phyloP scores from a whole-genome alignment of 2,113 vertebrate species.

The Noctilio leporinus region DNA sequence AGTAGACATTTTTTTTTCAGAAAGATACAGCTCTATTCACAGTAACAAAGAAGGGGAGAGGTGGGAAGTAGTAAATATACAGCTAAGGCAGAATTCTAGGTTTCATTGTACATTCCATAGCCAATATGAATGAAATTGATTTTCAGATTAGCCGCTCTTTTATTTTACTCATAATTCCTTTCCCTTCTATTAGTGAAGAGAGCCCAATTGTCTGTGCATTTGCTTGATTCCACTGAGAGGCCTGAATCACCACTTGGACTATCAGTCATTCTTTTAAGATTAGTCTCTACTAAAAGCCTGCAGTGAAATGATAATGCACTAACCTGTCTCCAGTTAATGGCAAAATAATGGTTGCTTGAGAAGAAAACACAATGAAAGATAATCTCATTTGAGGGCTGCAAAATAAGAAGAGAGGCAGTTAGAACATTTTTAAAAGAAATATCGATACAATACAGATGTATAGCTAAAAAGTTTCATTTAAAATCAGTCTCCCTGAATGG shows the following conservation, averaged over 20 bases:
- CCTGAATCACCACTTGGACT: conserved; percentile 27
- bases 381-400: conserved; percentile 91
- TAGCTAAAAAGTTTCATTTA: neutral
- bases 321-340: conserved; percentile 95
- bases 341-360: conserved; percentile 83
- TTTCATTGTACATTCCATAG: neutral
- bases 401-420: conserved; percentile 62
- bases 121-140: conserved; percentile 10
- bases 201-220: neutral
- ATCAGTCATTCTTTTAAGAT: conserved; percentile 47
- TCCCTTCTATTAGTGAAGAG: conserved; percentile 20
- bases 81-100: neutral
- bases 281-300: conserved; percentile 48
- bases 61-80: neutral
- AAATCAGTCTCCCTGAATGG: conserved; percentile 17
- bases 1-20: neutral
- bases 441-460: conserved; percentile 27
- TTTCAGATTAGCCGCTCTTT: conserved; percentile 27
- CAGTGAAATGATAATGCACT: conserved; percentile 62
- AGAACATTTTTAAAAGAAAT: conserved; percentile 56
- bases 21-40: neutral
- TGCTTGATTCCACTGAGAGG: conserved; percentile 17
- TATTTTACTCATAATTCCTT: neutral
- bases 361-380: conserved; percentile 95
- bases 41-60: neutral